phyloP scores from a whole-genome alignment of 2,888 invertebrate species.

The Yponomeuta plumbellus region DNA sequence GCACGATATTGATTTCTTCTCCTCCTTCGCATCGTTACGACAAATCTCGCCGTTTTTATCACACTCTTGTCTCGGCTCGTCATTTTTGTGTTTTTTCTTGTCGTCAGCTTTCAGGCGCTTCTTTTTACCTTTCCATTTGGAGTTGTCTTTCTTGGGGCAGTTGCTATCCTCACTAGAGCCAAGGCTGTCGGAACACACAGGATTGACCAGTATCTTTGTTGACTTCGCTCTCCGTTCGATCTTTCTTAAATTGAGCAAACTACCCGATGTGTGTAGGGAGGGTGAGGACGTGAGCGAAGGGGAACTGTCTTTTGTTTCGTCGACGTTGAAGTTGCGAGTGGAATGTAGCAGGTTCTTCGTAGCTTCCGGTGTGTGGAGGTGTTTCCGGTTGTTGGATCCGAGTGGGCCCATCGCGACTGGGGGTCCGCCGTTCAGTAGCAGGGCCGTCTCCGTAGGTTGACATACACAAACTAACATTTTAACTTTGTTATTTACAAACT shows the following conservation, averaged over 20 bases:
- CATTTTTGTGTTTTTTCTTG: slow-evolving; percentile 39
- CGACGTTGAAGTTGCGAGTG: slow-evolving; percentile 42
- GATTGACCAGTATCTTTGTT: slow-evolving; percentile 70
- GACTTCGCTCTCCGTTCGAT: slow-evolving; percentile 68
- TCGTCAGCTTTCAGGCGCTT: slow-evolving; percentile 58
- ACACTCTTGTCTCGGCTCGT: slow-evolving; percentile 35
- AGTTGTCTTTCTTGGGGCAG: slow-evolving; percentile 42
- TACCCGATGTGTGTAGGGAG: slow-evolving; percentile 50
- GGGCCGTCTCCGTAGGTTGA: slow-evolving; percentile 78
- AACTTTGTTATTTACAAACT: slow-evolving; percentile 48
- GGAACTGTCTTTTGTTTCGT: slow-evolving; percentile 49
- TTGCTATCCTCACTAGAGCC: slow-evolving; percentile 64
- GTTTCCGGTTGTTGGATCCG: slow-evolving; percentile 58
- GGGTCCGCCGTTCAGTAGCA: slow-evolving; percentile 71
- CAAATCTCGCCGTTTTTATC: slow-evolving; percentile 55
- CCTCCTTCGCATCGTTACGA: slow-evolving; percentile 51
- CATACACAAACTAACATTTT: slow-evolving; percentile 83
- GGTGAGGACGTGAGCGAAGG: slow-evolving; percentile 54
- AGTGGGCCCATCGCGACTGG: slow-evolving; percentile 75
- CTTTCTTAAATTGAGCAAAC: slow-evolving; percentile 60
- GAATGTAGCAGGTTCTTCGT: slow-evolving; percentile 50
- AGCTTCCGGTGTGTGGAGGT: slow-evolving; percentile 48
- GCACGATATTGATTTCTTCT: slow-evolving; percentile 67
- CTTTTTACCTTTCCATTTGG: slow-evolving; percentile 69
- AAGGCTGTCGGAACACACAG: slow-evolving; percentile 61